A percentile compares a stretch with the other conserved stretches of the same genome.
phyloP scores from a whole-genome alignment of 1,140 invertebrate genomes.

The Adoxophyes honmai region DNA sequence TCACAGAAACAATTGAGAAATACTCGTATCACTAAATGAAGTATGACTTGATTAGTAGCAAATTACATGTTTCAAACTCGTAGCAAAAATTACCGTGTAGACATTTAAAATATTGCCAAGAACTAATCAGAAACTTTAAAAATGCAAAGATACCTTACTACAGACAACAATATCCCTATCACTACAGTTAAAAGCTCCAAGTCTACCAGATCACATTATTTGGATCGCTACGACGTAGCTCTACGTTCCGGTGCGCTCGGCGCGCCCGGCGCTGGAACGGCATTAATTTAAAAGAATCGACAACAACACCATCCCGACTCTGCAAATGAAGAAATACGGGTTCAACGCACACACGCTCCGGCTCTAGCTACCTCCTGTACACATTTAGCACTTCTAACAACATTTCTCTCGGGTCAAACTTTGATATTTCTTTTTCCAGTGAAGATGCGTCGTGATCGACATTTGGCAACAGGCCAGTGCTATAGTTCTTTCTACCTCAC shows the following conservation, averaged over 20 bases:
- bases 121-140: too few species aligned
- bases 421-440: constrained; percentile 61
- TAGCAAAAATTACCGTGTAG: too few species aligned
- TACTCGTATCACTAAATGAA: too few species aligned
- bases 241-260: background rate
- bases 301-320: constrained; percentile 3
- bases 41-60: too few species aligned
- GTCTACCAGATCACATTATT: background rate
- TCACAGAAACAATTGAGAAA: too few species aligned
- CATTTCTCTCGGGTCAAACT: constrained; percentile 21
- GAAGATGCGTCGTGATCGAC: constrained; percentile 57
- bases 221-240: too few species aligned
- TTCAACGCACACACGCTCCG: constrained; percentile 3
- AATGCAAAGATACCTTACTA: too few species aligned
- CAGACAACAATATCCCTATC: too few species aligned
- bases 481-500: constrained; percentile 58
- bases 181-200: too few species aligned
- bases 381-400: background rate
- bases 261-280: background rate
- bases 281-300: constrained; percentile 14
- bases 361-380: background rate
- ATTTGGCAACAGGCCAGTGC: constrained; percentile 66
- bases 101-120: too few species aligned
- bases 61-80: too few species aligned
- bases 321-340: constrained; percentile 16